A percentile compares a stretch with the other conserved stretches of the same genome.
Evolutionary conservation across 1,140 invertebrate genomes (phyloP).

Genomic region (Caenorhabditis latens): DNA sequence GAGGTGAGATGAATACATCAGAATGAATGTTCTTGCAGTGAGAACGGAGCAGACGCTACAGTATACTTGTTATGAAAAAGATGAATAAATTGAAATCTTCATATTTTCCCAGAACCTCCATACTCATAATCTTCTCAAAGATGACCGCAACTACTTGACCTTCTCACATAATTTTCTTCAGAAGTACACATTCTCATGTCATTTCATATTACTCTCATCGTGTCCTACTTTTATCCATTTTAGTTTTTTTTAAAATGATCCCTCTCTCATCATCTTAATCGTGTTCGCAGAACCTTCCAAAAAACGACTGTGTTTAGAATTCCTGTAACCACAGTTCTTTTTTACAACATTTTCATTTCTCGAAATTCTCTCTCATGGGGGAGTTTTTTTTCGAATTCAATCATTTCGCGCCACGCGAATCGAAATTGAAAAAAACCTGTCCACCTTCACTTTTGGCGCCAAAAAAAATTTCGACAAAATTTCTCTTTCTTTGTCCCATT

Average conservation of each 20-base stretch:
- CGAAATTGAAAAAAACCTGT: conserved; percentile 46
- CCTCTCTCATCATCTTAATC: not conserved
- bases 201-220: not conserved
- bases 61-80: not conserved
- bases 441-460: conserved; percentile 30
- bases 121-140: not conserved
- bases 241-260: conserved; percentile 1
- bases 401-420: conserved; percentile 46
- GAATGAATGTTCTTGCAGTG: no score
- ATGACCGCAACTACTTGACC: not conserved
- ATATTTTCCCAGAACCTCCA: not conserved
- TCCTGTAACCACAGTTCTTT: not conserved
- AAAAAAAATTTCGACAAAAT: conserved; percentile 51
- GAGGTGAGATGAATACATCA: not conserved
- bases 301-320: not conserved
- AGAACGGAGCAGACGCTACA: no score
- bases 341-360: not conserved
- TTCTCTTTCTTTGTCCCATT: conserved; percentile 55
- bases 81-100: not conserved
- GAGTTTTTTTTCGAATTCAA: conserved; percentile 46
- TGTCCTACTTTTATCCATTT: not conserved
- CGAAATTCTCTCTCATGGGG: not conserved
- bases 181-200: conserved; percentile 26
- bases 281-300: not conserved
- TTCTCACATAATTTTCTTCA: not conserved